These are phyloP conservation scores for Sialia sialis DNA, from an alignment of 2,113 vertebrate genomes.

Conservation along the genomic window DNA sequence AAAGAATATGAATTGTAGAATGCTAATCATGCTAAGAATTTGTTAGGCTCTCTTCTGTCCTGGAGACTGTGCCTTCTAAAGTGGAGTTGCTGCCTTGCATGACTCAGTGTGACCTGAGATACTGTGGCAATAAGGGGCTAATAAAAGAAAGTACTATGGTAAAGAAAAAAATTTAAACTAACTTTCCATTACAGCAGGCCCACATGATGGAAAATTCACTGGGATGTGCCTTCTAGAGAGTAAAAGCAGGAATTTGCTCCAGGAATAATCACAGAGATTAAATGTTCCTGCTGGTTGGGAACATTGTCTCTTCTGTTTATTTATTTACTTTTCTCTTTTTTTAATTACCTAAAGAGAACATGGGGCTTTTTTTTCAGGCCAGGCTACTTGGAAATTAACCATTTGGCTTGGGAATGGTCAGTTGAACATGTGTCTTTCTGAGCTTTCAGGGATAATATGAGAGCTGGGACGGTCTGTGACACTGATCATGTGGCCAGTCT, in stretches of 20 bases:
- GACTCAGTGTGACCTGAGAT: neutral
- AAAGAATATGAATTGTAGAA: neutral
- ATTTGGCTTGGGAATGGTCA: neutral
- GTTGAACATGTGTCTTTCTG: neutral
- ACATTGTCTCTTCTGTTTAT: constrained; percentile 20
- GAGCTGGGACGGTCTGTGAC: neutral
- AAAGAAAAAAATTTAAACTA: neutral
- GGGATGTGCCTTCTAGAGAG: neutral
- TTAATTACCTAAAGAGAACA: neutral
- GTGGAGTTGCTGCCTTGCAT: neutral
- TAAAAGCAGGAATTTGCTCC: constrained; percentile 6
- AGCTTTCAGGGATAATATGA: neutral
- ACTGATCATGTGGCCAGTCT: neutral
- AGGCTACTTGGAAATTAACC: neutral
- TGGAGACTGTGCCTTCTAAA: neutral
- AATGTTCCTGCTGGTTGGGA: constrained; percentile 36
- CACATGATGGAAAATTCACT: neutral
- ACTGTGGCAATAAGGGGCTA: neutral
- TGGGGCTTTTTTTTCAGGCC: neutral
- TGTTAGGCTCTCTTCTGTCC: neutral
- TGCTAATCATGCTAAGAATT: neutral
- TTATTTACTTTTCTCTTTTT: neutral
- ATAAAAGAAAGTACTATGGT: neutral
- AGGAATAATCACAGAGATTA: constrained; percentile 14
- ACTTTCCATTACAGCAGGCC: neutral